Percentiles rank a stretch among this genome's conserved stretches.
Conservation (phyloP, 2,888 invertebrate species). For the Luffia ferchaultella region DNA sequence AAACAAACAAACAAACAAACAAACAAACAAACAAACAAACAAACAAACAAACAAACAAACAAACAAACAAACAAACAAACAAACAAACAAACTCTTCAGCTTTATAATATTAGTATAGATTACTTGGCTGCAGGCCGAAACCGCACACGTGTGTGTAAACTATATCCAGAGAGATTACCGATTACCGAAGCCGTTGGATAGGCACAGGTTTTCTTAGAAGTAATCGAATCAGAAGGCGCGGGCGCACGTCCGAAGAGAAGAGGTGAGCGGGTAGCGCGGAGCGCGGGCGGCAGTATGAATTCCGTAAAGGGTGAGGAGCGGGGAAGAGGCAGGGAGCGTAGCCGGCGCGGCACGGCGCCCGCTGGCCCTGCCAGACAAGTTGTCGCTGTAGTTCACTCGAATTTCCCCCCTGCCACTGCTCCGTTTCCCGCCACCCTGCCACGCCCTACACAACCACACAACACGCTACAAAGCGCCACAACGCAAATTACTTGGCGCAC, state of each 20-base stretch:
- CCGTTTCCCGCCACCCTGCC: conserved; percentile 19
- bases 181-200: not conserved
- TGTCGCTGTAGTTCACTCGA: conserved; percentile 43
- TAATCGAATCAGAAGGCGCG: conserved; percentile 48
- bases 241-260: conserved; percentile 30
- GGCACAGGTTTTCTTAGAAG: not conserved
- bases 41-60: no score
- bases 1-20: no score
- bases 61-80: no score
- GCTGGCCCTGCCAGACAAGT: conserved; percentile 57
- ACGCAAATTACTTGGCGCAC: not conserved
- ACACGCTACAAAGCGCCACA: conserved; percentile 35
- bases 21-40: no score
- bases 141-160: not conserved
- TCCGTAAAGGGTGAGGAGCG: conserved; percentile 7
- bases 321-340: conserved; percentile 19
- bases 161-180: not conserved
- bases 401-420: conserved; percentile 6
- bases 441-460: conserved; percentile 15
- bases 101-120: no score
- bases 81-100: no score
- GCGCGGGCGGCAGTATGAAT: conserved; percentile 6
- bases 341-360: conserved; percentile 16
- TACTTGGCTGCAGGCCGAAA: no score
- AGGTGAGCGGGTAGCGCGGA: conserved; percentile 20